Evolutionary conservation across 2,797 vertebrate species (phyloP), one percentile per base, ranked within the genome.

Genomic region (Chanos chanos): DNA sequence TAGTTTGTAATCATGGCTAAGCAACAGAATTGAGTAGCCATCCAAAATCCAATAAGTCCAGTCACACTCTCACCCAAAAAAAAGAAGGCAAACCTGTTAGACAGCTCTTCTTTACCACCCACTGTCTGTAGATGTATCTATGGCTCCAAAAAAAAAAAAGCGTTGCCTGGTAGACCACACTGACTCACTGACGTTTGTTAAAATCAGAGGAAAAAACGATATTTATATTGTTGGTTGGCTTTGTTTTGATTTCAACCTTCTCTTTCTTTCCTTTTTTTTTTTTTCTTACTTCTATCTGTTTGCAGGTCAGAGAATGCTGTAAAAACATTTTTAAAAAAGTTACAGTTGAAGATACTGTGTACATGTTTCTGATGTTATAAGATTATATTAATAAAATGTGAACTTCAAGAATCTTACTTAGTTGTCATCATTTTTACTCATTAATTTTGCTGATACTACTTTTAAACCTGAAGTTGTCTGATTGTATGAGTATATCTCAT

Each of bases 251-350:
- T 85, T 83, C 73, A 58, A 71, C 71, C 68, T 65, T 73, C 61
- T 74, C 67, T 64, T 69, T 58, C 64, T 67, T 44, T 73, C 71
- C 66, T 71, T 70, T 79, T 73, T 64, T 53, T 59, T 67, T 57
- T 55, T 66, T 77, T 74, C 70, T 66, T 68, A 80, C 85, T 82
- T 76, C 78, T 82, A 92, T 95, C 95, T 95, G 94, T 98, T 98
- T 98, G 94, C 94, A 96, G 94, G 92, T 94, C 91, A 94, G 94
- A 95, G 91, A 92, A 93, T 83, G 80, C 83, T 89, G 86, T 79
- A 73, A 75, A 75, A 66, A 61, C 64, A 65, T 81, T 82, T 67
- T 75, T 71, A 81, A 66, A 63, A 57, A 72, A 61, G 24, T 65
- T 65, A 73, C 69, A 72, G 70, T 73, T 74, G 74, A 75, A 77